Evolutionary conservation across 2,113 vertebrate genomes (phyloP).

Genomic region (Porphyrio hochstetteri): DNA sequence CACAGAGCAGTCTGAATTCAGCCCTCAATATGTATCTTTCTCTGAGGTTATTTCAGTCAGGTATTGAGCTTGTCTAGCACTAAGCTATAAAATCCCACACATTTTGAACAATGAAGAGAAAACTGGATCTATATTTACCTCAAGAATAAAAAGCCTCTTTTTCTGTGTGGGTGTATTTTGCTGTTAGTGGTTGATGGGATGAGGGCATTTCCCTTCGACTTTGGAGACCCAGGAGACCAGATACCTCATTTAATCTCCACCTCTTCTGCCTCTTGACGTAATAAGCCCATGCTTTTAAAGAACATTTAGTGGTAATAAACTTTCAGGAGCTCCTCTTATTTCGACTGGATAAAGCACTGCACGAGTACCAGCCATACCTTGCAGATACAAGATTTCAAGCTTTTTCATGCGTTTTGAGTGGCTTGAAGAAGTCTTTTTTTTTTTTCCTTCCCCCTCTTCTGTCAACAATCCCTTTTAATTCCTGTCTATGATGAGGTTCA

Average conservation of each 20-base stretch:
- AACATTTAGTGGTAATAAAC: conserved; percentile 32
- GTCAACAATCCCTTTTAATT: neutral
- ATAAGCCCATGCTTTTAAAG: conserved; percentile 12
- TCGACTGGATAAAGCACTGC: conserved; percentile 10
- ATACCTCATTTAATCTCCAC: conserved; percentile 43
- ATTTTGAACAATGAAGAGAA: conserved; percentile 60
- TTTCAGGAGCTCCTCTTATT: conserved; percentile 12
- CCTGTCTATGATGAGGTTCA: neutral
- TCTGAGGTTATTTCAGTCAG: conserved; percentile 77
- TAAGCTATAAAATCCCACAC: conserved; percentile 57
- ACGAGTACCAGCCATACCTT: neutral
- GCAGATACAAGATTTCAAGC: neutral
- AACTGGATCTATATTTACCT: conserved; percentile 49
- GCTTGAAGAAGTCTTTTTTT: neutral
- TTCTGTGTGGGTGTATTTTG: conserved; percentile 16
- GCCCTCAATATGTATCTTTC: conserved; percentile 66
- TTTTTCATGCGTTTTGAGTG: neutral
- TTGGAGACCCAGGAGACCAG: neutral
- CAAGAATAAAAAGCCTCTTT: conserved; percentile 56
- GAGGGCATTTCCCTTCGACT: conserved; percentile 31
- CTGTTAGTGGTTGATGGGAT: conserved; percentile 32
- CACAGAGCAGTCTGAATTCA: conserved; percentile 74
- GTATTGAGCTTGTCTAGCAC: conserved; percentile 68
- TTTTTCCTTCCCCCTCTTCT: neutral
- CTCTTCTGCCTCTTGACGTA: conserved; percentile 25